Evolutionary conservation across 1,140 invertebrate species (phyloP).

Genomic region (Drosophila repleta): DNA sequence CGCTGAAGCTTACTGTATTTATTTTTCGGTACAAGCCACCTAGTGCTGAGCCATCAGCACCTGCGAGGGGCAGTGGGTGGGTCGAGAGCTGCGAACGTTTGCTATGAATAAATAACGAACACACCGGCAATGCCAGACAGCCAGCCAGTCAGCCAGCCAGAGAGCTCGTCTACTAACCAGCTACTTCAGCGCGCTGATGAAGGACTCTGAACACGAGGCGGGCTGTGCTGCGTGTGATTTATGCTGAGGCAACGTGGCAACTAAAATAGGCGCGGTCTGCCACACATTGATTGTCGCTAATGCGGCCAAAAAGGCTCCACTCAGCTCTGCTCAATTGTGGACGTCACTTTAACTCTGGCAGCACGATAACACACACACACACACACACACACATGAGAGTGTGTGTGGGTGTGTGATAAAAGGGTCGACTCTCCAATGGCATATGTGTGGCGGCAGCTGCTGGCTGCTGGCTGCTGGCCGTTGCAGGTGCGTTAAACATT

Average conservation of each 20-base stretch:
- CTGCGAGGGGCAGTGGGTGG: slow-evolving; percentile 1
- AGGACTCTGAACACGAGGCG: background rate
- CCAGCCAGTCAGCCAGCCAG: too few species aligned
- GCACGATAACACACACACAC: slow-evolving; percentile 17
- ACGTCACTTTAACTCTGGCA: slow-evolving; percentile 30
- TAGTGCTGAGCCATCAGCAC: slow-evolving; percentile 60
- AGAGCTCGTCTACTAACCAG: background rate
- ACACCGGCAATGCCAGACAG: slow-evolving; percentile 21
- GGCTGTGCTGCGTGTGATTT: slow-evolving; percentile 63
- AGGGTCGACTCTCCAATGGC: slow-evolving; percentile 15
- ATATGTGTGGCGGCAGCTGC: slow-evolving; percentile 14
- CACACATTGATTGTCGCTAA: slow-evolving; percentile 71
- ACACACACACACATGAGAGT: slow-evolving; percentile 9
- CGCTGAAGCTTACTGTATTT: slow-evolving; percentile 59
- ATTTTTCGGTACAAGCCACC: slow-evolving; percentile 57
- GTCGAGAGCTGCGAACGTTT: slow-evolving; percentile 33
- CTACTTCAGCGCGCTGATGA: slow-evolving; percentile 8
- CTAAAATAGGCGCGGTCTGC: slow-evolving; percentile 58
- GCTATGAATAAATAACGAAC: slow-evolving; percentile 78
- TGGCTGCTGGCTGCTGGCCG: slow-evolving; percentile 34
- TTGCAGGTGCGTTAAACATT: slow-evolving; percentile 80
- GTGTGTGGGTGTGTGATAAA: slow-evolving; percentile 21
- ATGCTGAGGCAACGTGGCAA: slow-evolving; percentile 69
- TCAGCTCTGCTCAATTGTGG: slow-evolving; percentile 17
- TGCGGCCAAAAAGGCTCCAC: slow-evolving; percentile 28